Conservation (phyloP, 2,888 invertebrate genomes). For the Acleris emargana region DNA sequence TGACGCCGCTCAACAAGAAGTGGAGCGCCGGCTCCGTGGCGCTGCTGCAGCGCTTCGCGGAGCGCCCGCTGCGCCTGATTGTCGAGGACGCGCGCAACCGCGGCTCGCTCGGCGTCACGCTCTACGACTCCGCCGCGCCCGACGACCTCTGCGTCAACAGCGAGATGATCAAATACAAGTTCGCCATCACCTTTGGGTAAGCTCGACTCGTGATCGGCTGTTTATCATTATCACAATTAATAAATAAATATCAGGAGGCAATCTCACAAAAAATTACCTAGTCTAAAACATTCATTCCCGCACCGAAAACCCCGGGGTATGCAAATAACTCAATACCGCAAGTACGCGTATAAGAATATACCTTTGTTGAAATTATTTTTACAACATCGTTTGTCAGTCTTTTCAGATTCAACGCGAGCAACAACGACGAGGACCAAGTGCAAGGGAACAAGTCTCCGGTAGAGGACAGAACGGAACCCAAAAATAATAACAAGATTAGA, state of each 20-base stretch:
- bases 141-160: slow-evolving; percentile 63
- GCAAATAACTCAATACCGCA: too few relatives aligned
- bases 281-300: too few relatives aligned
- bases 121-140: slow-evolving; percentile 59
- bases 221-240: too few relatives aligned
- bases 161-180: slow-evolving; percentile 70
- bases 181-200: slow-evolving; percentile 71
- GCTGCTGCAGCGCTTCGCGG: slow-evolving; percentile 55
- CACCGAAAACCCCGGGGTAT: too few relatives aligned
- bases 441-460: slow-evolving; percentile 55
- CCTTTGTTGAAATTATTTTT: too few relatives aligned
- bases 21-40: slow-evolving; percentile 66
- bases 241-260: too few relatives aligned
- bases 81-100: slow-evolving; percentile 60
- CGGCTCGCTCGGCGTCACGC: slow-evolving; percentile 63
- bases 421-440: slow-evolving; percentile 54
- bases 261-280: too few relatives aligned
- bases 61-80: slow-evolving; percentile 55
- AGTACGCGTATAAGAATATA: too few relatives aligned
- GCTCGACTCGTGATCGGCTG: slow-evolving; percentile 18
- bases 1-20: slow-evolving; percentile 67
- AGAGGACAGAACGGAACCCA: slow-evolving; percentile 38
- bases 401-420: slow-evolving; percentile 60
- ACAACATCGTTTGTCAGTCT: slow-evolving; percentile 51
- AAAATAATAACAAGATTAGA: slow-evolving; percentile 45